Evolutionary conservation across 92 coral and sea anemone species (phyloP).

Genomic region (Zoanthus sociatus): DNA sequence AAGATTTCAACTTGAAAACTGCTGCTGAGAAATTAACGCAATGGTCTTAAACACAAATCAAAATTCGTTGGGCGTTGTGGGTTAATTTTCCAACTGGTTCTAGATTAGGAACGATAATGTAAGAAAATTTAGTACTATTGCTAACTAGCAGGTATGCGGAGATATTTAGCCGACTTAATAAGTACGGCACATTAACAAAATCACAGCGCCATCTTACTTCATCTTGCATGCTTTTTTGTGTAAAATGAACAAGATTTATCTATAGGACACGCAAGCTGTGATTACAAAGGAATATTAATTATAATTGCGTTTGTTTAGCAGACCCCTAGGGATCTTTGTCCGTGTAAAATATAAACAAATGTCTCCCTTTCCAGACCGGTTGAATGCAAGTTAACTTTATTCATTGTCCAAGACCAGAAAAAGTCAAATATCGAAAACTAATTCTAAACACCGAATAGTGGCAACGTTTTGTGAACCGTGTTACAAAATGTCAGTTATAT

Average conservation of each 20-base stretch:
- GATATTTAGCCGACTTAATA: background rate
- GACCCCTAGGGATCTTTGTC: background rate
- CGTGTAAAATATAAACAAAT: constrained; percentile 5
- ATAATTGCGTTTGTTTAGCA: constrained; percentile 15
- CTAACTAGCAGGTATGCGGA: constrained; percentile 10
- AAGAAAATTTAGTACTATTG: background rate
- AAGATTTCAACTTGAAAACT: no score
- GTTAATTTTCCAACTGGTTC: constrained; percentile 2
- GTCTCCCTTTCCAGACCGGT: background rate
- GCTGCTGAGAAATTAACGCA: no score
- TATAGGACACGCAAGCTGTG: constrained; percentile 14
- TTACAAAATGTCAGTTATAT: background rate
- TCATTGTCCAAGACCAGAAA: background rate
- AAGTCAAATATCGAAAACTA: background rate
- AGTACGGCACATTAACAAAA: background rate
- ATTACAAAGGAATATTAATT: constrained; percentile 25
- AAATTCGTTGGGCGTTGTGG: background rate
- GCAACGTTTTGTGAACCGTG: background rate
- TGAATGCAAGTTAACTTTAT: background rate
- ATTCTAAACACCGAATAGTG: background rate
- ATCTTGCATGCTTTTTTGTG: constrained; percentile 24
- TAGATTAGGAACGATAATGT: background rate
- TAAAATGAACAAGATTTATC: background rate
- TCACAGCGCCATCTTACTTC: background rate
- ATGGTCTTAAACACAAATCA: no score